Evolutionary conservation across 2,888 invertebrate species (phyloP).

Genomic region (Brachypterus glaber): DNA sequence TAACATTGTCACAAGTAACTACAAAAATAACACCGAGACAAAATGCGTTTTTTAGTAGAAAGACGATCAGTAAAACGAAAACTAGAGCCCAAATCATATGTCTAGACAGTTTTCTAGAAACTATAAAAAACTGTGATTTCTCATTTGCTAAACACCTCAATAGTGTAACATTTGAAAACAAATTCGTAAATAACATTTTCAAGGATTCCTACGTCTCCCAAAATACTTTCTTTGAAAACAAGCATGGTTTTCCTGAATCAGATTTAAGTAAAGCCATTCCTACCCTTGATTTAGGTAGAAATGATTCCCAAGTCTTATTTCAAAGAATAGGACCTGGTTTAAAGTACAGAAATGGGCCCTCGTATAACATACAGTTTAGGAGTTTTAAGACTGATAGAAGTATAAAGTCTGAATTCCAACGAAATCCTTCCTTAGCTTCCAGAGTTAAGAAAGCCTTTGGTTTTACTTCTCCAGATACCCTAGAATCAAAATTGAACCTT

Average conservation of each 20-base stretch:
- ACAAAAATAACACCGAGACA: constrained; percentile 39
- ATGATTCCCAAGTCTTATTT: constrained; percentile 31
- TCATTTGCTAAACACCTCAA: constrained; percentile 35
- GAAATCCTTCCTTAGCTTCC: constrained; percentile 62
- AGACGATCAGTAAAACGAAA: constrained; percentile 28
- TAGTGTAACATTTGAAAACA: constrained; percentile 29
- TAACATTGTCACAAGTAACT: constrained; percentile 39
- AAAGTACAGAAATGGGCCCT: constrained; percentile 29
- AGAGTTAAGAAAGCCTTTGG: constrained; percentile 52
- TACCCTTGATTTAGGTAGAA: constrained; percentile 26
- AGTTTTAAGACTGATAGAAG: constrained; percentile 74
- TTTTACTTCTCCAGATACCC: constrained; percentile 20
- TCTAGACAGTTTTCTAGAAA: constrained; percentile 41
- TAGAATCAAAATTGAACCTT: constrained; percentile 23
- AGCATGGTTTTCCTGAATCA: constrained; percentile 36
- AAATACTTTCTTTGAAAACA: constrained; percentile 42
- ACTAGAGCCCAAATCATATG: constrained; percentile 33
- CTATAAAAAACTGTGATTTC: constrained; percentile 38
- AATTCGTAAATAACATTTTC: constrained; percentile 34
- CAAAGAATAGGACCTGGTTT: constrained; percentile 30
- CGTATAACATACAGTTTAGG: constrained; percentile 50
- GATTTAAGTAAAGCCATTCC: constrained; percentile 29
- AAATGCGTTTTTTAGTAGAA: constrained; percentile 36
- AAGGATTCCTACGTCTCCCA: constrained; percentile 38
- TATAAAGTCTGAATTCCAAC: constrained; percentile 56